These are phyloP conservation scores for Pygoscelis antarcticus DNA, from an alignment of 2,113 vertebrate species.

Conservation along the genomic window DNA sequence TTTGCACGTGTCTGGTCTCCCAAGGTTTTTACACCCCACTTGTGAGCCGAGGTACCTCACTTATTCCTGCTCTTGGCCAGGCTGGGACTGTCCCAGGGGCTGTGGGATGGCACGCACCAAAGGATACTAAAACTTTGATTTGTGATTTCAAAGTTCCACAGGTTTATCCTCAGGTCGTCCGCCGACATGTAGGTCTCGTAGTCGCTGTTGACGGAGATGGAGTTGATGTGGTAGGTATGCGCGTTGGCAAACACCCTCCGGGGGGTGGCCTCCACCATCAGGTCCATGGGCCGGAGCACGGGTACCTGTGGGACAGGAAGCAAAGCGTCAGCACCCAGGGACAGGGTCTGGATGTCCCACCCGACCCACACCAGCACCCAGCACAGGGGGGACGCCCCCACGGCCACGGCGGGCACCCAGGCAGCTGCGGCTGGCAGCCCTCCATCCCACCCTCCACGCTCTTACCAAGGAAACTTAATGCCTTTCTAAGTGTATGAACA, in stretches of 20 bases:
- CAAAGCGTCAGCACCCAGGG: background rate
- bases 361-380: accelerated
- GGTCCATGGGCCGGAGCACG: slow-evolving; percentile 93
- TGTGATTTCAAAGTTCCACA: slow-evolving; percentile 97
- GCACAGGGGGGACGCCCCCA: accelerated
- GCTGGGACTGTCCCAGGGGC: background rate
- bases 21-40: background rate
- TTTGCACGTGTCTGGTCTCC: accelerated
- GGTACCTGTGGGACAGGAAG: slow-evolving; percentile 78
- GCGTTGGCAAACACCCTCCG: slow-evolving; percentile 92
- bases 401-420: accelerated
- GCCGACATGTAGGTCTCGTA: slow-evolving; percentile 97
- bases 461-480: background rate
- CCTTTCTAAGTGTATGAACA: background rate
- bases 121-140: slow-evolving; percentile 99
- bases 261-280: slow-evolving; percentile 95
- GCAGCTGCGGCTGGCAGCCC: background rate
- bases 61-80: accelerated
- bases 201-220: slow-evolving; percentile 97
- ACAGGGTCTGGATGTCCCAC: background rate
- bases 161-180: slow-evolving; percentile 93
- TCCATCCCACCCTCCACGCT: background rate
- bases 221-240: slow-evolving; percentile 98
- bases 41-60: background rate
- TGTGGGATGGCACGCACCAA: accelerated